Conservation (phyloP, 2,797 vertebrate species). For the Lepilemur septentrionalis region DNA sequence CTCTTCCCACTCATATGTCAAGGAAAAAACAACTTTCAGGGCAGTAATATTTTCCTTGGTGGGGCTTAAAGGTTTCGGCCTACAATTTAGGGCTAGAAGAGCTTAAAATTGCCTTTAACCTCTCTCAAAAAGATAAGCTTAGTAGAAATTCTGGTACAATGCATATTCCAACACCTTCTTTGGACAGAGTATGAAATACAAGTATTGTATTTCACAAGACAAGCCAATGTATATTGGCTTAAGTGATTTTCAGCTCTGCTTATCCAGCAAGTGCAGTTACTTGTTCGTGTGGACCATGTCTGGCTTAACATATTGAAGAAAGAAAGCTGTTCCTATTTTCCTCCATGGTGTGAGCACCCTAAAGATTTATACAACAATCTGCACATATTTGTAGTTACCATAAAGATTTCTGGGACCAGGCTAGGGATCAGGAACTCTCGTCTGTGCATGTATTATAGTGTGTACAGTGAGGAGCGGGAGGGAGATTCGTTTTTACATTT, state of each 20-base stretch:
- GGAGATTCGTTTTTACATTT: neutral
- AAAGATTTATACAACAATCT: neutral
- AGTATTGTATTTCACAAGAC: neutral
- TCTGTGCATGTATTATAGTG: neutral
- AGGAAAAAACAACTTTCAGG: neutral
- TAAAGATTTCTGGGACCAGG: neutral
- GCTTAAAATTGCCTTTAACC: neutral
- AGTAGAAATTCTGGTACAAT: neutral
- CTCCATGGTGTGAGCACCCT: neutral
- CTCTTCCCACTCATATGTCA: neutral
- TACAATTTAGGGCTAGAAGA: neutral
- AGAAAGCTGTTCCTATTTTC: neutral
- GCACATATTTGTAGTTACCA: neutral
- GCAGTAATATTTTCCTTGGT: neutral
- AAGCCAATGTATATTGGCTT: neutral
- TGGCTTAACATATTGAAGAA: neutral
- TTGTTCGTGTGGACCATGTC: neutral
- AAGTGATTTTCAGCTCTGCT: neutral
- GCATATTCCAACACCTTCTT: neutral
- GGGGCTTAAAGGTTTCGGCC: neutral
- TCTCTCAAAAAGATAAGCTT: neutral
- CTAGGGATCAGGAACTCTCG: neutral
- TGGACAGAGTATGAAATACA: neutral
- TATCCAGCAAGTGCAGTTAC: neutral
- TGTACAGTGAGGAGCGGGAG: neutral